These are phyloP conservation scores for Calliphora vomitoria DNA, from an alignment of 2,888 invertebrate genomes.

Conservation along the genomic window DNA sequence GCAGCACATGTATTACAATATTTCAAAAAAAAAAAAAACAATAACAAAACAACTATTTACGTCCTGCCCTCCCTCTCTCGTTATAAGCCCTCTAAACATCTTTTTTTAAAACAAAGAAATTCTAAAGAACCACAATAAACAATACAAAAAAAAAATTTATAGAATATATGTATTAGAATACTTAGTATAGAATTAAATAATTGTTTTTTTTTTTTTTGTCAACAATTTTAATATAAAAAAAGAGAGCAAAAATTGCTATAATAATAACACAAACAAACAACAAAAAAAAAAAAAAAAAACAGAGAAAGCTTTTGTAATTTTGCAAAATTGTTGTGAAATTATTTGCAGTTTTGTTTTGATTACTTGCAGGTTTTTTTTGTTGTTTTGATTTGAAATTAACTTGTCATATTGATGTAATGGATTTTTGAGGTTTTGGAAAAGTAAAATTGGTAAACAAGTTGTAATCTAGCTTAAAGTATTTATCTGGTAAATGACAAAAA, in stretches of 20 bases:
- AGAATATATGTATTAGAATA: too few species aligned
- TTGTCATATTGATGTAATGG: neutral
- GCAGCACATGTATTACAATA: constrained; percentile 23
- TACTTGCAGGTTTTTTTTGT: neutral
- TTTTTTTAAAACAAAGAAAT: constrained; percentile 37
- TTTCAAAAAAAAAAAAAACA: neutral
- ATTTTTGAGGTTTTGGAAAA: neutral
- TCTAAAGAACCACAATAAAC: constrained; percentile 50
- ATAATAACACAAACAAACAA: constrained; percentile 25
- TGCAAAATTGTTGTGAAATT: constrained; percentile 67
- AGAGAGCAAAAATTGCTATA: neutral
- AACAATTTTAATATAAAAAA: constrained; percentile 24
- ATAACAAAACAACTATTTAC: neutral
- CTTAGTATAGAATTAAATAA: constrained; percentile 40
- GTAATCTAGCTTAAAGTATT: too few species aligned
- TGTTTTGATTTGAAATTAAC: constrained; percentile 22
- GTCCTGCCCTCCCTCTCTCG: neutral
- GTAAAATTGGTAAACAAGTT: neutral
- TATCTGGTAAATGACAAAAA: too few species aligned
- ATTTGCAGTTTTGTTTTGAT: constrained; percentile 55
- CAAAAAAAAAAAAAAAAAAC: too few species aligned
- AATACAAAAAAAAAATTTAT: constrained; percentile 28
- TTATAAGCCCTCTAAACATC: neutral
- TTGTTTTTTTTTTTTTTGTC: constrained; percentile 39
- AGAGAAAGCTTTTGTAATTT: constrained; percentile 67